phyloP scores from a whole-genome alignment of 1,140 invertebrate genomes.

The Cryptotermes secundus region DNA sequence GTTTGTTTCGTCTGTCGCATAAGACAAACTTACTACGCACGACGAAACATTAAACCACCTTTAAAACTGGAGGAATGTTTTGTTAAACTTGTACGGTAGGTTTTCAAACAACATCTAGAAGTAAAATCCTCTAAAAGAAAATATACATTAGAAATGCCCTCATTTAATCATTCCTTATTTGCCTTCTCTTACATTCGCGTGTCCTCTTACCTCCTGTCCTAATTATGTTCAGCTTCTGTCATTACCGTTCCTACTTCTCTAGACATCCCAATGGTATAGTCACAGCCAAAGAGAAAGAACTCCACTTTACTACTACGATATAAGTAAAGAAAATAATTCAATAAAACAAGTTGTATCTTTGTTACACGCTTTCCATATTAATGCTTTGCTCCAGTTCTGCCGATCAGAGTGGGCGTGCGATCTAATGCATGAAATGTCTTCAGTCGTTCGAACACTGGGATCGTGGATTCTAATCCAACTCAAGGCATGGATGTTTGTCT shows the following conservation, averaged over 20 bases:
- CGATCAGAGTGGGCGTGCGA: no score
- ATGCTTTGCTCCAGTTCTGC: not conserved
- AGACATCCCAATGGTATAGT: not conserved
- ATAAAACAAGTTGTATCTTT: not conserved
- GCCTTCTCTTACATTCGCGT: not conserved
- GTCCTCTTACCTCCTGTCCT: not conserved
- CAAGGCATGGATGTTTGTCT: no score
- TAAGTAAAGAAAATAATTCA: not conserved
- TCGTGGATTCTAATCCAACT: no score
- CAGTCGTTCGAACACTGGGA: no score
- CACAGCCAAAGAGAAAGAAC: not conserved
- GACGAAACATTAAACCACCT: not conserved
- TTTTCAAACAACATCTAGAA: not conserved
- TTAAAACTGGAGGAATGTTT: not conserved
- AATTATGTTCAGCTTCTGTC: not conserved
- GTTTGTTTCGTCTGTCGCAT: not conserved
- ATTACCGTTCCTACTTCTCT: not conserved
- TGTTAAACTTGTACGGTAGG: not conserved
- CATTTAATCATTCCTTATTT: slow-evolving; percentile 15
- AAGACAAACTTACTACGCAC: not conserved
- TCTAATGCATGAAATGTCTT: no score
- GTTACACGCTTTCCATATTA: not conserved
- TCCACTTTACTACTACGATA: not conserved
- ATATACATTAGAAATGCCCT: not conserved
- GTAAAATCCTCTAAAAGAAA: not conserved